Conservation (phyloP, 2,113 vertebrate genomes). For the Astatoreochromis straeleni region DNA sequence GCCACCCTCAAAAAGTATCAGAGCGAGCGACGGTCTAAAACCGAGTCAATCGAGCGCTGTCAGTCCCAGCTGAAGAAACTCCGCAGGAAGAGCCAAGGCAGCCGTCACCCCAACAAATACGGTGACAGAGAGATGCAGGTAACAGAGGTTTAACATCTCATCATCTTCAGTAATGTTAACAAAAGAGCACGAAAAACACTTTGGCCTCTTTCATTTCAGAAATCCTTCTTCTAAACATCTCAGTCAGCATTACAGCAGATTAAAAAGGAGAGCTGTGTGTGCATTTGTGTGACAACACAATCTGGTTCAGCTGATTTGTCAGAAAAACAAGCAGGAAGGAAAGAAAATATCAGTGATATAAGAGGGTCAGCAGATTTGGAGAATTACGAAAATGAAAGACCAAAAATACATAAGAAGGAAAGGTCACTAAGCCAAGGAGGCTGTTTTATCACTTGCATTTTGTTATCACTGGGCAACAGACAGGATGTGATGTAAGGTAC, state of each 20-base stretch:
- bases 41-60: slow-evolving; percentile 78
- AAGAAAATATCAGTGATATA: neutral
- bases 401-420: neutral
- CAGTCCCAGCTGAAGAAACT: slow-evolving; percentile 83
- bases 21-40: slow-evolving; percentile 75
- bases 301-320: slow-evolving; percentile 42
- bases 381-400: neutral
- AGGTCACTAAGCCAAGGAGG: neutral
- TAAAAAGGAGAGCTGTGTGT: neutral
- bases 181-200: neutral
- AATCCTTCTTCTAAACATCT: neutral
- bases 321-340: slow-evolving; percentile 13
- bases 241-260: slow-evolving; percentile 1
- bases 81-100: slow-evolving; percentile 78
- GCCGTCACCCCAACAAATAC: slow-evolving; percentile 81
- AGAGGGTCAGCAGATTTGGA: slow-evolving; percentile 13
- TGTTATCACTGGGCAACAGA: slow-evolving; percentile 5
- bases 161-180: neutral
- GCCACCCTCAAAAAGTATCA: slow-evolving; percentile 83
- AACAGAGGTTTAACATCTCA: neutral
- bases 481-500: slow-evolving; percentile 42
- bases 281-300: slow-evolving; percentile 25
- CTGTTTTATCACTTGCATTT: neutral
- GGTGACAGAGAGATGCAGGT: slow-evolving; percentile 84
- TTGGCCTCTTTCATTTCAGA: neutral